Evolutionary conservation across 2,888 invertebrate genomes (phyloP).

Genomic region (Tachina fera): DNA sequence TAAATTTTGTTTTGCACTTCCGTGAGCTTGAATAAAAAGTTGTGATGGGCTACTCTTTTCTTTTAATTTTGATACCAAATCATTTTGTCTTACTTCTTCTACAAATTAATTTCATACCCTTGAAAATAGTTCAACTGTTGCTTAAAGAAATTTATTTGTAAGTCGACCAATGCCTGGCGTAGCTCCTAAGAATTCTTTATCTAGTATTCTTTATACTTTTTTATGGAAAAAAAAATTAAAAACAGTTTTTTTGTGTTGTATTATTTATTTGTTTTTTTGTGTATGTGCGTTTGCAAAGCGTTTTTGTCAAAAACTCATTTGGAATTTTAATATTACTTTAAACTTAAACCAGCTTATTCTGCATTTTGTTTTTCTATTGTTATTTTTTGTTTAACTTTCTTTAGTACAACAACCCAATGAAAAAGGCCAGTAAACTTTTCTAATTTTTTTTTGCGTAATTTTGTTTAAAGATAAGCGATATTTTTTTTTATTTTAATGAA

Average conservation of each 20-base stretch:
- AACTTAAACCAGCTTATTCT: slow-evolving; percentile 41
- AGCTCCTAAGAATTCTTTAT: background rate
- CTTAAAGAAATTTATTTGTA: background rate
- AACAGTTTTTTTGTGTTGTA: slow-evolving; percentile 26
- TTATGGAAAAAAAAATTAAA: slow-evolving; percentile 34
- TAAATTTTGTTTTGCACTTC: no score
- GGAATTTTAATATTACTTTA: slow-evolving; percentile 69
- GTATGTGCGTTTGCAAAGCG: slow-evolving; percentile 45
- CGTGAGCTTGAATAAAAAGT: no score
- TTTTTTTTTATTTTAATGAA: slow-evolving; percentile 37
- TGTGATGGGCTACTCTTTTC: no score
- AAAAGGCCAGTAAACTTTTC: slow-evolving; percentile 56
- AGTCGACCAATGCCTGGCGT: background rate
- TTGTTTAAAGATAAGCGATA: slow-evolving; percentile 30
- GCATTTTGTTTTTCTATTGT: slow-evolving; percentile 23
- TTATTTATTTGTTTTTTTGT: slow-evolving; percentile 44
- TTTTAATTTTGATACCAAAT: no score
- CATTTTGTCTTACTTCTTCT: no score
- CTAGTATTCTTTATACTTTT: slow-evolving; percentile 4
- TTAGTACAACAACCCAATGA: slow-evolving; percentile 29
- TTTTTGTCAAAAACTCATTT: slow-evolving; percentile 72
- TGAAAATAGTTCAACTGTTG: no score
- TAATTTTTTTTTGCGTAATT: slow-evolving; percentile 64
- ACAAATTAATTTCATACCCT: no score
- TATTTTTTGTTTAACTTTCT: slow-evolving; percentile 13